These are phyloP conservation scores for Arge pagana DNA, from an alignment of 2,888 invertebrate genomes.

Conservation along the genomic window DNA sequence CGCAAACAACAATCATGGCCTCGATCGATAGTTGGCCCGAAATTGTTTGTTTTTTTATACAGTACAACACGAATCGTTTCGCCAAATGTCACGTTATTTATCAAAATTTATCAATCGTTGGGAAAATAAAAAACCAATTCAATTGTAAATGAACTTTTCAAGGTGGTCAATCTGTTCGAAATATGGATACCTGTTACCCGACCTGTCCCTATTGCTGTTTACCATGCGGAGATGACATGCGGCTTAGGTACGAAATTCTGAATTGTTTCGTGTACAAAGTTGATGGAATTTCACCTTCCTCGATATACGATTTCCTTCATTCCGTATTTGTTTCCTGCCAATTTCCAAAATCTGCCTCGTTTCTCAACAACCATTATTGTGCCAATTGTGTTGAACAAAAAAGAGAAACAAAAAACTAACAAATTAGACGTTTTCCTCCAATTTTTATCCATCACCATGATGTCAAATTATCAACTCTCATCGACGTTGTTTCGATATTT, in stretches of 20 bases:
- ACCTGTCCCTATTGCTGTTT: constrained; percentile 35
- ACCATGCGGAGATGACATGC: constrained; percentile 35
- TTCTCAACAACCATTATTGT: too few relatives aligned
- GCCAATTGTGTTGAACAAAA: too few relatives aligned
- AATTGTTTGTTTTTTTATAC: constrained; percentile 31
- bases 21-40: constrained; percentile 24
- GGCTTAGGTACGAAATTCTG: constrained; percentile 38
- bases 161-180: neutral
- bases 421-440: neutral
- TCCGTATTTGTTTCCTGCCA: too few relatives aligned
- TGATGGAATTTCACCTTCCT: too few relatives aligned
- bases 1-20: constrained; percentile 27
- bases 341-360: too few relatives aligned
- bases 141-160: neutral
- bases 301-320: too few relatives aligned
- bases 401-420: neutral
- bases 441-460: too few relatives aligned
- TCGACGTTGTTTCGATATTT: too few relatives aligned
- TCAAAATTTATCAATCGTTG: neutral
- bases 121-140: neutral
- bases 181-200: constrained; percentile 33
- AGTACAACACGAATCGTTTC: constrained; percentile 24
- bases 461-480: too few relatives aligned
- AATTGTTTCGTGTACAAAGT: too few relatives aligned
- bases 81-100: neutral